These are phyloP conservation scores for Hirtodrosophila confusa DNA, from an alignment of 2,888 invertebrate species.

Conservation along the genomic window DNA sequence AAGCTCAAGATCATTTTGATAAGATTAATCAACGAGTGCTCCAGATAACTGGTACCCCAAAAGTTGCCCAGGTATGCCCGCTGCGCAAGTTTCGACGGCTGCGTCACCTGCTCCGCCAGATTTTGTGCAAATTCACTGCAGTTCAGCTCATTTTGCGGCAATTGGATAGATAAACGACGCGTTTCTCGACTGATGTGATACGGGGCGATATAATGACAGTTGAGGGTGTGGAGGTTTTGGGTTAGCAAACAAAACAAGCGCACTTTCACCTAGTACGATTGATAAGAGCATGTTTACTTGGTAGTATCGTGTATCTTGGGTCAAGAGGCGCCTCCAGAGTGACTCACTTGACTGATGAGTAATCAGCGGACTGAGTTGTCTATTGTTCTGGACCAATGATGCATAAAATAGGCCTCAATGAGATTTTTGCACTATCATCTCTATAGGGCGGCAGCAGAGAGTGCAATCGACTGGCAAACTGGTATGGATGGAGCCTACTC, in stretches of 20 bases:
- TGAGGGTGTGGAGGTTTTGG: too few relatives aligned
- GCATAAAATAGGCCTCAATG: conserved; percentile 54
- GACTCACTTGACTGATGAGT: conserved; percentile 42
- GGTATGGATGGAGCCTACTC: conserved; percentile 11
- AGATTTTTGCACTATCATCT: conserved; percentile 66
- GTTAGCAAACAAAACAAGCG: too few relatives aligned
- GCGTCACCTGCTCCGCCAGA: conserved; percentile 1
- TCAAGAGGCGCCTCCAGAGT: conserved; percentile 24
- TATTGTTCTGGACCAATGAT: conserved; percentile 58
- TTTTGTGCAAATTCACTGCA: conserved; percentile 60
- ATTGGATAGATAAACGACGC: conserved; percentile 9
- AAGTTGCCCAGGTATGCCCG: neutral
- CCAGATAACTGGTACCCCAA: conserved; percentile 33
- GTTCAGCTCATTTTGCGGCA: conserved; percentile 46
- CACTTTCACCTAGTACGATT: conserved; percentile 11
- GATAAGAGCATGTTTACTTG: neutral
- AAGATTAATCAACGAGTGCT: conserved; percentile 62
- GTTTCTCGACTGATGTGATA: conserved; percentile 2
- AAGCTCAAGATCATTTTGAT: conserved; percentile 73
- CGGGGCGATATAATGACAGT: neutral
- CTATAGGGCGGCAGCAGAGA: conserved; percentile 23
- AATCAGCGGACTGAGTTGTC: conserved; percentile 36
- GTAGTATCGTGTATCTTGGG: conserved; percentile 25
- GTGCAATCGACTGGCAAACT: conserved; percentile 17
- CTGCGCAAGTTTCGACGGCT: neutral